Conservation (phyloP, 2,888 invertebrate genomes). For the Xestoiulus laeticollis region DNA sequence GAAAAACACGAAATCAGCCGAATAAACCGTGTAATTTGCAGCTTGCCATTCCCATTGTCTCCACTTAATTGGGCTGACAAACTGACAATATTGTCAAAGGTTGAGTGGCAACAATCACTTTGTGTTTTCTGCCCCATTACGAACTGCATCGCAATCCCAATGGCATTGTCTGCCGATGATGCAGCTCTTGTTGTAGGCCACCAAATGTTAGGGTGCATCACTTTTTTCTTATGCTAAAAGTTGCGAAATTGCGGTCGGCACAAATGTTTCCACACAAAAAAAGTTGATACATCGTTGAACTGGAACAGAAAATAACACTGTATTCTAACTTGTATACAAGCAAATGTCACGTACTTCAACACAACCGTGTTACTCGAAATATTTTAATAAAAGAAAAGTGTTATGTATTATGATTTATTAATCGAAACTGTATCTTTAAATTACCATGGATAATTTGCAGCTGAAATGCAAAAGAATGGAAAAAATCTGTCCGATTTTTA, state of each 20-base stretch:
- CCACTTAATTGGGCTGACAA: constrained; percentile 48
- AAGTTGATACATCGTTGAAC: neutral
- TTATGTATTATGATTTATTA: too few relatives aligned
- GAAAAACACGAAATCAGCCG: constrained; percentile 16
- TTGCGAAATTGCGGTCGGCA: neutral
- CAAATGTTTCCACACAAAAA: neutral
- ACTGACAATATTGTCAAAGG: constrained; percentile 34
- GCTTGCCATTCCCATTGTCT: constrained; percentile 45
- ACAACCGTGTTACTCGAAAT: neutral
- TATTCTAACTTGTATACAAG: neutral
- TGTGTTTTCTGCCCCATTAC: constrained; percentile 42
- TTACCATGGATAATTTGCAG: too few relatives aligned
- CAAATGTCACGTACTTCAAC: neutral
- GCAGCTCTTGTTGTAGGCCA: neutral
- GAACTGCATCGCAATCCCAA: constrained; percentile 17
- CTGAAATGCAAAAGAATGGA: too few relatives aligned
- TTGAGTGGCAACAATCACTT: constrained; percentile 38
- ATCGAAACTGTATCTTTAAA: too few relatives aligned
- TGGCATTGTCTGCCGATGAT: neutral
- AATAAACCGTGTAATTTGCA: constrained; percentile 31
- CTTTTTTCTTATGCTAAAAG: neutral
- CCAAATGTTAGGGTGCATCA: neutral
- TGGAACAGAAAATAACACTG: neutral
- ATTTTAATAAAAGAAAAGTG: too few relatives aligned
- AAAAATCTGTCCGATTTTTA: too few relatives aligned